Base-by-base conservation (phyloP, 2,888 invertebrate species). In the Scaptomyza tumidula region DNA sequence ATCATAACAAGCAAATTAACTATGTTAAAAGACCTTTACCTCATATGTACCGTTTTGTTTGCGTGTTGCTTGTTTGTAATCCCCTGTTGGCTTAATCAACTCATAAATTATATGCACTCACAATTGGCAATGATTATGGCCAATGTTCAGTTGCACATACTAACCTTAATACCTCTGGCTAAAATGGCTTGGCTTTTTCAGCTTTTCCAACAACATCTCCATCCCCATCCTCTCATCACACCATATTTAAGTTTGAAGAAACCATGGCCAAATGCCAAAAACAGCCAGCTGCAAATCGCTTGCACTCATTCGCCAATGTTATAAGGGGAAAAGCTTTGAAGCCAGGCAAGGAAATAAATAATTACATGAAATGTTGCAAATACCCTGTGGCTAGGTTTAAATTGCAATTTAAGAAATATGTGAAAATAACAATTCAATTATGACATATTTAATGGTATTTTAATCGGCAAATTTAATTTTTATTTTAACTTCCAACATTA, bases 121-220 rank as follows among this genome's bases (percentile, higher is more conserved):
- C 62, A 55, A 67, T 58, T 61, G 45, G 37, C 31, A 3, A 31
- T 46, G 46, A 56, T 56, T 61, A 55, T 56, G 52, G 58, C 49
- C 37, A 65, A 16, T 50, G 19, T 59, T 60, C 53, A 52, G 62
- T 60, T 59, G 76, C 67, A 27, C 63, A 43, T 67, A 74, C 60
- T 87, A 85, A 85, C 88, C 86, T 72, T 85, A 87, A 87, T 87
- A 71, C 64, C 67, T 63, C 43, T 56, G 45, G 60, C 50, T 61
- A 48, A 27, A 43, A 37, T 24, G 16, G 0, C 39, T 41, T 60
- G 59, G 33, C 45, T 60, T 55, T 37, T 10, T 44, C 19, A 37
- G 39, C 29, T 56, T 45, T 14, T 37, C 27, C 56, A 45, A 37
- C n/a, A 41, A 41, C 19, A 19, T n/a, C 66, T 29, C 1, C 33